A percentile compares a stretch with the other conserved stretches of the same genome.
Evolutionary conservation across 2,797 vertebrate genomes (phyloP).

Genomic region (Cirrhinus mrigala): DNA sequence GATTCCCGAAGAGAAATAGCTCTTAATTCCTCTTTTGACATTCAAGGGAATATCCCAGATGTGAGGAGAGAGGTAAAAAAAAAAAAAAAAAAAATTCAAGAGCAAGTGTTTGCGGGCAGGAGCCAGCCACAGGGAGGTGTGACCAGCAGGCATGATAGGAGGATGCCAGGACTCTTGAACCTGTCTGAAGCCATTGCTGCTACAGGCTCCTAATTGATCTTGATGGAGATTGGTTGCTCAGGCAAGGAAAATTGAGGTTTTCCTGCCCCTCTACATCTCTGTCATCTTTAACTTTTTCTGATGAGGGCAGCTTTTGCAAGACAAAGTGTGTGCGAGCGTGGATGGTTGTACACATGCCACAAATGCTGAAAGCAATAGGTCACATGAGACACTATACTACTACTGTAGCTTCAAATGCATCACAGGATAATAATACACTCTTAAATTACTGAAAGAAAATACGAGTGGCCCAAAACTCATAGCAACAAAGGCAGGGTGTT

Average conservation of each 20-base stretch:
- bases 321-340: slow-evolving; percentile 37
- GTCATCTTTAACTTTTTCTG: slow-evolving; percentile 87
- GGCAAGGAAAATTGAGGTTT: slow-evolving; percentile 78
- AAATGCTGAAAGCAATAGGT: slow-evolving; percentile 54
- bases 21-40: slow-evolving; percentile 64
- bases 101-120: slow-evolving; percentile 64
- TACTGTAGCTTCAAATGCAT: background rate
- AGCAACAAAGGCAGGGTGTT: background rate
- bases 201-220: slow-evolving; percentile 81
- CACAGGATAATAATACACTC: background rate
- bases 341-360: slow-evolving; percentile 60
- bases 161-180: slow-evolving; percentile 85
- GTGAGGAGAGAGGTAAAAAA: slow-evolving; percentile 35
- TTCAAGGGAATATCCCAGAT: slow-evolving; percentile 38
- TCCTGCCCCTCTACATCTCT: slow-evolving; percentile 81
- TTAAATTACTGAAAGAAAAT: slow-evolving; percentile 10
- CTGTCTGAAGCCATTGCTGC: slow-evolving; percentile 84
- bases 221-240: slow-evolving; percentile 84
- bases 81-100: slow-evolving; percentile 50
- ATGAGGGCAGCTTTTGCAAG: slow-evolving; percentile 65
- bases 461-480: background rate
- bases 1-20: slow-evolving; percentile 53
- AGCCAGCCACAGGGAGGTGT: slow-evolving; percentile 63
- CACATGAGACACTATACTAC: background rate
- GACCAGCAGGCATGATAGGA: slow-evolving; percentile 66